Percentiles rank a stretch among this genome's conserved stretches.
Evolutionary conservation across 2,888 invertebrate genomes (phyloP).

Genomic region (Alloplasta piceator): DNA sequence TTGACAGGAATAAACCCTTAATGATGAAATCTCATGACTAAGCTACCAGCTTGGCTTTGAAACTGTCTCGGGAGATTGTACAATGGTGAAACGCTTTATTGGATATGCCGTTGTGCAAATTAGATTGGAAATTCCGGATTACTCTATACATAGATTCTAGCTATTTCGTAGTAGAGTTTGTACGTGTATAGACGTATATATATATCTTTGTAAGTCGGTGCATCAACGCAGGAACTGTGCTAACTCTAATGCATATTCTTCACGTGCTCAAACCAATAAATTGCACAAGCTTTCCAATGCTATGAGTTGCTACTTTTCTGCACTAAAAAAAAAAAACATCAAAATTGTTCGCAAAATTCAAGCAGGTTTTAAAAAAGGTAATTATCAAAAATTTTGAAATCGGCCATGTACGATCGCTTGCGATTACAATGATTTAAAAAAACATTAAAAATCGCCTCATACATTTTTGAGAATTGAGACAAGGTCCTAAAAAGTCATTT

Average conservation of each 20-base stretch:
- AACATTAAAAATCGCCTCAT: too few species aligned
- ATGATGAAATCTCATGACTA: too few species aligned
- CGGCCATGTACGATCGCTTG: too few species aligned
- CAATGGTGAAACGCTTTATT: constrained; percentile 8
- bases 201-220: too few species aligned
- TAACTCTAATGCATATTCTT: constrained; percentile 4
- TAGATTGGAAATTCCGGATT: constrained; percentile 6
- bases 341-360: too few species aligned
- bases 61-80: neutral
- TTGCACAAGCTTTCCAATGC: constrained; percentile 31
- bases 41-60: neutral
- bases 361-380: neutral
- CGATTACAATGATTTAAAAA: too few species aligned
- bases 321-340: neutral
- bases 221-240: neutral
- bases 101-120: constrained; percentile 8
- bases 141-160: constrained; percentile 20
- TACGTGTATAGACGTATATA: neutral
- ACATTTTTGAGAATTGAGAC: too few species aligned
- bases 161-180: neutral
- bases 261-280: constrained; percentile 32
- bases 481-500: too few species aligned
- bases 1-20: too few species aligned
- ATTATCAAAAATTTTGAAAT: too few species aligned
- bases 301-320: neutral